Evolutionary conservation across 2,113 vertebrate species (phyloP).

Genomic region (Scopus umbretta): DNA sequence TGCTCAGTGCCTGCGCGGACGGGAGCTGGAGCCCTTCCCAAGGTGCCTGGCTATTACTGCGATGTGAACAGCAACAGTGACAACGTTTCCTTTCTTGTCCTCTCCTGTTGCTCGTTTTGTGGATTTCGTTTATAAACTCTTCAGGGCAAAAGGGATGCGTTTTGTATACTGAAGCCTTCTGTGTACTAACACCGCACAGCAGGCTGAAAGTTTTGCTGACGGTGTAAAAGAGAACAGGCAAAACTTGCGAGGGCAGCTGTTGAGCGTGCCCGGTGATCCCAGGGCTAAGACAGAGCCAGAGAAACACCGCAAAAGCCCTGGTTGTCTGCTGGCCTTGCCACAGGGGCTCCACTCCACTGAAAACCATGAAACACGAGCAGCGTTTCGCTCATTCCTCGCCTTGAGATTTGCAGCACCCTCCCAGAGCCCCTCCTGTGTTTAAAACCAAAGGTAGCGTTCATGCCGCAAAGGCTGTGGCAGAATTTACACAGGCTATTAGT

Average conservation of each 20-base stretch:
- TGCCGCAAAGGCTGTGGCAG: background rate
- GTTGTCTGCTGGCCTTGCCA: background rate
- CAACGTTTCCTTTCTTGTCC: accelerated
- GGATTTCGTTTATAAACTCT: background rate
- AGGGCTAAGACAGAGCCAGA: background rate
- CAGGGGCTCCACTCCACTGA: background rate
- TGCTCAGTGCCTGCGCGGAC: accelerated
- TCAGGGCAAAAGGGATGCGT: background rate
- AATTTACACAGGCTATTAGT: background rate
- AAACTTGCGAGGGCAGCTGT: background rate
- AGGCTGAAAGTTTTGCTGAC: background rate
- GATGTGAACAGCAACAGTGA: background rate
- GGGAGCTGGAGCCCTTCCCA: background rate
- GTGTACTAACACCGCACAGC: background rate
- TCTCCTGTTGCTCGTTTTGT: background rate
- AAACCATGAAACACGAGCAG: background rate
- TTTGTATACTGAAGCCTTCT: background rate
- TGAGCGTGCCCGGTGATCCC: background rate
- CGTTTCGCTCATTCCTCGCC: background rate
- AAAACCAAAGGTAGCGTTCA: background rate
- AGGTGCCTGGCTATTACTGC: background rate
- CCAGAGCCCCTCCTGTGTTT: background rate
- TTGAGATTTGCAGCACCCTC: background rate
- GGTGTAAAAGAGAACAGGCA: background rate
- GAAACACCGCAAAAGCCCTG: background rate